phyloP scores from a whole-genome alignment of 2,888 invertebrate genomes.

The Rutpela maculata region DNA sequence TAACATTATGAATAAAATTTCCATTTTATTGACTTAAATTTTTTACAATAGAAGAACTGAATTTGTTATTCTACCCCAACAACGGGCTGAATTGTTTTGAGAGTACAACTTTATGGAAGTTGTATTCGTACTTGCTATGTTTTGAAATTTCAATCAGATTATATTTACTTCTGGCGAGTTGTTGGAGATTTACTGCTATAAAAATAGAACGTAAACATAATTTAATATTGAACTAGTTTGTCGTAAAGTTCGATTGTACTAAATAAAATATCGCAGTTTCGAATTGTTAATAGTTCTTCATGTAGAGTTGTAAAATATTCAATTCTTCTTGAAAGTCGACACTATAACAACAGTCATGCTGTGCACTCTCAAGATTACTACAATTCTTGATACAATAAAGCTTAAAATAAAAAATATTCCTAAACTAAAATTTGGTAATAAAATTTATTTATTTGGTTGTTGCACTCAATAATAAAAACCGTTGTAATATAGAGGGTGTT shows the following conservation, averaged over 20 bases:
- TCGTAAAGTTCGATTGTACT: slow-evolving; percentile 3
- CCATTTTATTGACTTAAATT: background rate
- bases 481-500: too few species aligned
- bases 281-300: background rate
- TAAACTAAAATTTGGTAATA: too few species aligned
- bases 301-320: background rate
- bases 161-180: slow-evolving; percentile 21
- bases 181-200: slow-evolving; percentile 16
- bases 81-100: slow-evolving; percentile 12
- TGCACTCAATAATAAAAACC: too few species aligned
- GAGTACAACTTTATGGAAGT: slow-evolving; percentile 13
- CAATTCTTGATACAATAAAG: background rate
- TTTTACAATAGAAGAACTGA: background rate
- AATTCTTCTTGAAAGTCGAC: background rate
- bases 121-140: slow-evolving; percentile 10
- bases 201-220: slow-evolving; percentile 8
- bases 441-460: too few species aligned
- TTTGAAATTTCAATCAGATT: slow-evolving; percentile 19
- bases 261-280: background rate
- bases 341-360: background rate
- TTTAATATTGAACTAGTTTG: slow-evolving; percentile 9
- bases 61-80: background rate
- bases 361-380: background rate
- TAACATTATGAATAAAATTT: slow-evolving; percentile 2
- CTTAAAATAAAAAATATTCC: too few species aligned